These are phyloP conservation scores for Allacma fusca DNA, from an alignment of 2,888 invertebrate species.

Conservation along the genomic window DNA sequence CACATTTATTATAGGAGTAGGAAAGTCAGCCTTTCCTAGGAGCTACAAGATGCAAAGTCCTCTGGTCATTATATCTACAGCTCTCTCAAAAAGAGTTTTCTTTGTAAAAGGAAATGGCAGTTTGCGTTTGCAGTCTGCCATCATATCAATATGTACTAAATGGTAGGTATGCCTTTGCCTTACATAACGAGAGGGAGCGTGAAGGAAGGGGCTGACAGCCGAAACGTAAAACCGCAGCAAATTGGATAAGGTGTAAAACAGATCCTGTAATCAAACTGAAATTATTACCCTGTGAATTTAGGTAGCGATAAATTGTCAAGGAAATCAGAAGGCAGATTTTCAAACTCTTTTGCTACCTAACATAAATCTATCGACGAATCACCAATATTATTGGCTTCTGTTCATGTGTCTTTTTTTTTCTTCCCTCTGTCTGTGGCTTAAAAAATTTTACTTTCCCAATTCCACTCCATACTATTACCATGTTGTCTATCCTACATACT, in stretches of 20 bases:
- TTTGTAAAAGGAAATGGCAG: too few species aligned
- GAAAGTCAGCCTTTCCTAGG: neutral
- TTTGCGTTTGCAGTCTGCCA: too few species aligned
- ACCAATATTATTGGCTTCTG: slow-evolving; percentile 7
- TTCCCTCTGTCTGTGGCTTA: neutral
- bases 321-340: slow-evolving; percentile 34
- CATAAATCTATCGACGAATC: slow-evolving; percentile 36
- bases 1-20: too few species aligned
- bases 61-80: slow-evolving; percentile 8
- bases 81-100: too few species aligned
- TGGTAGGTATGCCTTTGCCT: too few species aligned
- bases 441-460: slow-evolving; percentile 15
- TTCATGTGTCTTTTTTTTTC: neutral
- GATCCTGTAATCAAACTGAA: slow-evolving; percentile 46
- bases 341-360: slow-evolving; percentile 14
- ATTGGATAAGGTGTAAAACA: slow-evolving; percentile 49
- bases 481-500: neutral
- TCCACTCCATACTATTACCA: neutral
- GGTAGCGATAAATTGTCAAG: slow-evolving; percentile 42
- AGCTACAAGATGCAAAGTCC: neutral
- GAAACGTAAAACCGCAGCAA: slow-evolving; percentile 47
- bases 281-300: slow-evolving; percentile 47
- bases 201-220: slow-evolving; percentile 27
- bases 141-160: too few species aligned
- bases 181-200: slow-evolving; percentile 22